phyloP scores from a whole-genome alignment of 2,888 invertebrate genomes.

The Chloroclysta siterata region DNA sequence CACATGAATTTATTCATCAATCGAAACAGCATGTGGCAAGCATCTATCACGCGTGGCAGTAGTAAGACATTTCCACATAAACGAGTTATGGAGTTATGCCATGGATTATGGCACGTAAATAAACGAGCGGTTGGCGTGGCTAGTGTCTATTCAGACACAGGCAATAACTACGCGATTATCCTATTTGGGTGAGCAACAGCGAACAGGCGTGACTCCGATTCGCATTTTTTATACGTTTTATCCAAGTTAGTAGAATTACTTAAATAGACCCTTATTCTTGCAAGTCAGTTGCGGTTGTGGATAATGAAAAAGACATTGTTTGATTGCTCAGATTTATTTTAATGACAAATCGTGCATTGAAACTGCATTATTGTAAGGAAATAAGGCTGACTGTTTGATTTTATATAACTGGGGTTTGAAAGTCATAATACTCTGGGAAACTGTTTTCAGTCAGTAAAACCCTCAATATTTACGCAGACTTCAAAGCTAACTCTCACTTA shows the following conservation, averaged over 20 bases:
- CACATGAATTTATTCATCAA: constrained; percentile 45
- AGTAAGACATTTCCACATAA: constrained; percentile 62
- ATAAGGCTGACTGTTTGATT: constrained; percentile 5
- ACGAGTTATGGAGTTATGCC: constrained; percentile 60
- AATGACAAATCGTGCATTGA: constrained; percentile 10
- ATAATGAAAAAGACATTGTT: constrained; percentile 25
- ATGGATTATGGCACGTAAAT: constrained; percentile 70
- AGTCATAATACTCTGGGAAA: background rate
- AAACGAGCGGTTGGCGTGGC: constrained; percentile 82
- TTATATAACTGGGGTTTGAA: background rate
- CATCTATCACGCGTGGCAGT: constrained; percentile 54
- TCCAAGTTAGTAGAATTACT: constrained; percentile 60
- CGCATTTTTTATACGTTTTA: constrained; percentile 64
- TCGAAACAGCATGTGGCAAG: constrained; percentile 40
- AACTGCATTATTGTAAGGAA: constrained; percentile 7
- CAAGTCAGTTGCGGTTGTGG: constrained; percentile 29
- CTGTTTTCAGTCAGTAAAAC: background rate
- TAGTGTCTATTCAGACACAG: constrained; percentile 76
- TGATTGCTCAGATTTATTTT: constrained; percentile 29
- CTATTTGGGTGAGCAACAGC: constrained; percentile 72
- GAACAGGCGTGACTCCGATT: constrained; percentile 70
- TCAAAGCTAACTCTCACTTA: too few species aligned
- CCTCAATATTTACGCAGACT: too few species aligned
- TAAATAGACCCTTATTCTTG: constrained; percentile 34
- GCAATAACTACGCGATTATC: constrained; percentile 80